phyloP scores from a whole-genome alignment of 2,113 vertebrate species.

The Glaucomys volans region DNA sequence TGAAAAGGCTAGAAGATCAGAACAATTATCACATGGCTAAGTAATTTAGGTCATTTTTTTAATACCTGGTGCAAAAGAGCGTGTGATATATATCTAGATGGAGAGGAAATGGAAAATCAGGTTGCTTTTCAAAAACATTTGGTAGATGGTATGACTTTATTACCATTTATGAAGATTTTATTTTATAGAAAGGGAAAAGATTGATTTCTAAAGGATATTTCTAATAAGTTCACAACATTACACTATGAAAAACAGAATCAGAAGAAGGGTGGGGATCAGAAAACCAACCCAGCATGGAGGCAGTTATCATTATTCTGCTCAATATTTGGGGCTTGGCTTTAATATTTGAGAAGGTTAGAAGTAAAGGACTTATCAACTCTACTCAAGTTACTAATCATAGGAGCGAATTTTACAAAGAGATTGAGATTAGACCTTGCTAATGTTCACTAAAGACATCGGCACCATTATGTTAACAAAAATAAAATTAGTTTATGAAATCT shows the following conservation, averaged over 20 bases:
- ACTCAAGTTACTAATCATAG: background rate
- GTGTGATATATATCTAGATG: background rate
- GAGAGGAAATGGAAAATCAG: background rate
- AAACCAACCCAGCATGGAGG: background rate
- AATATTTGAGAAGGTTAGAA: background rate
- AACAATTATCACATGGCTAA: background rate
- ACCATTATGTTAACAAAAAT: slow-evolving; percentile 32
- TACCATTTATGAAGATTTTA: background rate
- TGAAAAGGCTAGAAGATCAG: background rate
- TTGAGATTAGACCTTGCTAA: background rate
- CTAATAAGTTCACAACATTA: background rate
- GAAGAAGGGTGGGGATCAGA: background rate
- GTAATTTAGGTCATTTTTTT: background rate
- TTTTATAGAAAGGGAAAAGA: background rate
- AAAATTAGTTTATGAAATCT: background rate
- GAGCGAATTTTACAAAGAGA: background rate
- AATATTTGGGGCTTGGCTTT: background rate
- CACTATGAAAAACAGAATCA: background rate
- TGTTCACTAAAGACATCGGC: background rate
- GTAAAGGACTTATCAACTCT: background rate
- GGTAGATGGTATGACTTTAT: background rate
- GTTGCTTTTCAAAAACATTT: background rate
- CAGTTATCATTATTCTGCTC: background rate
- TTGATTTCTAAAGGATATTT: background rate
- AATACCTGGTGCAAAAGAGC: background rate